Evolutionary conservation across 2,113 vertebrate genomes (phyloP).

Genomic region (Acanthisitta chloris): DNA sequence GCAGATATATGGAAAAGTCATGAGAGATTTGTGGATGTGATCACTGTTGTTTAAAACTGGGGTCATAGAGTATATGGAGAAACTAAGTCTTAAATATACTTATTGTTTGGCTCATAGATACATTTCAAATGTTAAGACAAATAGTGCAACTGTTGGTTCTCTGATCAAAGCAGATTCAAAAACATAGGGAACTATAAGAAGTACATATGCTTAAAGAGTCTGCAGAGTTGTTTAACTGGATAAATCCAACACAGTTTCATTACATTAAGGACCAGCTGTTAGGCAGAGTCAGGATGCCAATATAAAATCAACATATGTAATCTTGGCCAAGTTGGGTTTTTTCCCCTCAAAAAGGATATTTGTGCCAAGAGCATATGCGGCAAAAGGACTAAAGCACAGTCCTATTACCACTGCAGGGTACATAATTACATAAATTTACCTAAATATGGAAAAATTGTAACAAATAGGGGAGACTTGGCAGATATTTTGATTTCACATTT

Average conservation of each 20-base stretch:
- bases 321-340: slow-evolving; percentile 31
- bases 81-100: neutral
- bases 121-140: neutral
- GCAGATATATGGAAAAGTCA: neutral
- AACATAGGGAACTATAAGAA: neutral
- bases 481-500: slow-evolving; percentile 84
- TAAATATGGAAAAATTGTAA: slow-evolving; percentile 84
- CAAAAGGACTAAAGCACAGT: slow-evolving; percentile 51
- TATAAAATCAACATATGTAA: slow-evolving; percentile 59
- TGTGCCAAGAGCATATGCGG: slow-evolving; percentile 67
- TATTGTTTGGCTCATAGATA: neutral
- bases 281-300: slow-evolving; percentile 61
- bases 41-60: neutral
- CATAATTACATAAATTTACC: slow-evolving; percentile 78
- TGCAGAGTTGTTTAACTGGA: slow-evolving; percentile 54
- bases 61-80: neutral
- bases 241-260: slow-evolving; percentile 22
- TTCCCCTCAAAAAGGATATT: slow-evolving; percentile 34
- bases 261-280: slow-evolving; percentile 49
- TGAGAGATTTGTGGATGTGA: neutral
- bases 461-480: slow-evolving; percentile 81
- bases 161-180: neutral
- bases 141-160: neutral
- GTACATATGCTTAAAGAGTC: neutral
- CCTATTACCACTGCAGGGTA: slow-evolving; percentile 73